Evolutionary conservation across 2,888 invertebrate species (phyloP).

Genomic region (Drosophila mimetica): DNA sequence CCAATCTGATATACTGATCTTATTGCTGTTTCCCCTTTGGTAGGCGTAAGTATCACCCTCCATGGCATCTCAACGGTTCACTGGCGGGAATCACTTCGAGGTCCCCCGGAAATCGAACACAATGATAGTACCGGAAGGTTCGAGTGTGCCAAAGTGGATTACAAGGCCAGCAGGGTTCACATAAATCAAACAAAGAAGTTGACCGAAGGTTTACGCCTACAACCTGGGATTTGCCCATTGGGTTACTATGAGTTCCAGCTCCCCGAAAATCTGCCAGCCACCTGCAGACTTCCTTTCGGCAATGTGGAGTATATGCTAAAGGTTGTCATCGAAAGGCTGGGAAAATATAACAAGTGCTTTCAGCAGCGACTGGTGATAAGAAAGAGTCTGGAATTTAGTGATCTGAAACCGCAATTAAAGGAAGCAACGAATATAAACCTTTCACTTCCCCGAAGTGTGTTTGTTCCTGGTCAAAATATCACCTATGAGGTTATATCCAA

Average conservation of each 20-base stretch:
- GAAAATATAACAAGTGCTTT: constrained; percentile 58
- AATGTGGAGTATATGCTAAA: constrained; percentile 52
- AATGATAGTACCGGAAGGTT: constrained; percentile 59
- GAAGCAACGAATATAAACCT: constrained; percentile 16
- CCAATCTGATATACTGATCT: constrained; percentile 9
- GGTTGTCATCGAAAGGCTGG: constrained; percentile 51
- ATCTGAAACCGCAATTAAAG: constrained; percentile 34
- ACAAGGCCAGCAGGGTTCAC: constrained; percentile 42
- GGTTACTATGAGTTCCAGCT: constrained; percentile 53
- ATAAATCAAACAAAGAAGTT: constrained; percentile 43
- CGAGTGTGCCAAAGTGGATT: constrained; percentile 34
- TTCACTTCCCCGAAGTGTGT: constrained; percentile 58
- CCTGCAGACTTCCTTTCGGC: constrained; percentile 56
- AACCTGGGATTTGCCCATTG: constrained; percentile 24
- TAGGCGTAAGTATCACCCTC: constrained; percentile 61
- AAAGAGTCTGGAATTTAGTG: constrained; percentile 55
- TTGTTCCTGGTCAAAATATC: constrained; percentile 69
- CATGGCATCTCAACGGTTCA: constrained; percentile 50
- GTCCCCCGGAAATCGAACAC: constrained; percentile 55
- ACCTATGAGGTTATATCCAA: constrained; percentile 40
- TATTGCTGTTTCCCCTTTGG: neutral
- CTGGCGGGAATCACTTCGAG: constrained; percentile 56
- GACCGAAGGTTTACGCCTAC: constrained; percentile 15
- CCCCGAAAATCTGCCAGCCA: constrained; percentile 57
- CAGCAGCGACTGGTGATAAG: constrained; percentile 56